Base-by-base conservation (phyloP, 1,140 invertebrate genomes). In the Nilaparvata lugens region DNA sequence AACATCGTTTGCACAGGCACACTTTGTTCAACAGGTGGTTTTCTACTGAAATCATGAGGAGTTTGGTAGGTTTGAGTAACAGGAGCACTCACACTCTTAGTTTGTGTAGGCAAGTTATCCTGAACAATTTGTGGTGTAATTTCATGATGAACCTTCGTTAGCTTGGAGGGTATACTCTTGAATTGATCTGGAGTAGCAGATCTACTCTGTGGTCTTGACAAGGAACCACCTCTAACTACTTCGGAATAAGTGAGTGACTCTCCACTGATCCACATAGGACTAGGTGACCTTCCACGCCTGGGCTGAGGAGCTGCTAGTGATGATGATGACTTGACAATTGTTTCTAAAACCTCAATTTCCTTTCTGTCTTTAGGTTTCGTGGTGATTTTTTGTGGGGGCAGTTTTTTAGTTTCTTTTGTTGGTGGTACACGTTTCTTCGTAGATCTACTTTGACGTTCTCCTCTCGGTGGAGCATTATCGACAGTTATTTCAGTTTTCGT, bases 181-280 rank as follows among this genome's bases (percentile, higher is more conserved):
- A 16, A 19, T 61, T 53, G 54, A 52, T 62, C 60, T 5, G 58
- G 63, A 18, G 48, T 48, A 1, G n/a, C 13, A n/a, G 62, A 63
- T 51, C 51, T 56, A 52, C 61, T 66, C 54, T 38, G 35, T 21
- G 18, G 58, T 28, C 54, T 67, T 2, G 59, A 65, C 53, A 52
- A 71, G 65, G 43, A 74, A 52, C 73, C 70, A 51, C 87, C 86
- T 53, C 81, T 79, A 9, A 90, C 76, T 60, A 91, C 85, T 71
- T 89, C 86, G 5, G 88, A 87, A 70, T 90, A 90, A 2, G 65
- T 61, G 25, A 87, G 81, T 13, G 83, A 82, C 11, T 83, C 84
- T 28, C 85, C 86, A 0, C 84, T 83, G 7, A 76, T 68, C 85
- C 85, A 89, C 62, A 87, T 80, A 14, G 85, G 86, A 72, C 86